Conservation (phyloP, 2,888 invertebrate species). For the Drosophila mayaguana region DNA sequence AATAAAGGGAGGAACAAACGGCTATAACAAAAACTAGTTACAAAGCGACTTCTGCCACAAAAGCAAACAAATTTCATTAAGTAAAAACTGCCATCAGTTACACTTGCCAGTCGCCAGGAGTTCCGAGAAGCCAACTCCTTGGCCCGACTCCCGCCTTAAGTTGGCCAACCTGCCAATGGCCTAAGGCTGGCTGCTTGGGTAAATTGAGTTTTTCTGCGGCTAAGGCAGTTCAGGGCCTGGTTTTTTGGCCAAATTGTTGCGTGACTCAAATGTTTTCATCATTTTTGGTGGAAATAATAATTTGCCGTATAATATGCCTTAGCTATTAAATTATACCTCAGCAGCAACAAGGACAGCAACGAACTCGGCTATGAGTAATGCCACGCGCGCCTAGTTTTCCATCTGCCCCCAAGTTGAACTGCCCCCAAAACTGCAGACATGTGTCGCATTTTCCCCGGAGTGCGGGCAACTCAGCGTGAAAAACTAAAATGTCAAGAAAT, state of each 20-base stretch:
- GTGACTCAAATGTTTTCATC: conserved; percentile 82
- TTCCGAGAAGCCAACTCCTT: conserved; percentile 28
- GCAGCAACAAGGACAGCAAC: conserved; percentile 20
- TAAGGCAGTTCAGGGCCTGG: conserved; percentile 48
- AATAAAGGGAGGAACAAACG: conserved; percentile 12
- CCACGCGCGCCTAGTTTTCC: conserved; percentile 41
- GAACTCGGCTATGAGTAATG: conserved; percentile 57
- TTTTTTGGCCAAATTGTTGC: conserved; percentile 59
- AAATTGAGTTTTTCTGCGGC: conserved; percentile 78
- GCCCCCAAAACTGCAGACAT: conserved; percentile 8
- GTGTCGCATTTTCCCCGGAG: conserved; percentile 31
- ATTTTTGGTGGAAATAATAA: conserved; percentile 69
- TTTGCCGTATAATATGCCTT: conserved; percentile 62
- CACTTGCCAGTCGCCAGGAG: conserved; percentile 49
- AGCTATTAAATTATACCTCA: conserved; percentile 69
- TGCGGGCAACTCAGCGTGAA: conserved; percentile 40
- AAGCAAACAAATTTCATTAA: conserved; percentile 56
- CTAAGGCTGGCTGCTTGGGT: conserved; percentile 8
- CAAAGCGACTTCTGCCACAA: conserved; percentile 41
- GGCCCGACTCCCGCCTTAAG: not conserved
- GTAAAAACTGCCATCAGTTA: conserved; percentile 48
- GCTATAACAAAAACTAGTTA: conserved; percentile 27
- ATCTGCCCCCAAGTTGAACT: not conserved
- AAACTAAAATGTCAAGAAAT: conserved; percentile 76
- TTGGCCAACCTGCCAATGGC: conserved; percentile 15